Evolutionary conservation across 2,888 invertebrate genomes (phyloP).

Genomic region (Melikaiella ostensackeni): DNA sequence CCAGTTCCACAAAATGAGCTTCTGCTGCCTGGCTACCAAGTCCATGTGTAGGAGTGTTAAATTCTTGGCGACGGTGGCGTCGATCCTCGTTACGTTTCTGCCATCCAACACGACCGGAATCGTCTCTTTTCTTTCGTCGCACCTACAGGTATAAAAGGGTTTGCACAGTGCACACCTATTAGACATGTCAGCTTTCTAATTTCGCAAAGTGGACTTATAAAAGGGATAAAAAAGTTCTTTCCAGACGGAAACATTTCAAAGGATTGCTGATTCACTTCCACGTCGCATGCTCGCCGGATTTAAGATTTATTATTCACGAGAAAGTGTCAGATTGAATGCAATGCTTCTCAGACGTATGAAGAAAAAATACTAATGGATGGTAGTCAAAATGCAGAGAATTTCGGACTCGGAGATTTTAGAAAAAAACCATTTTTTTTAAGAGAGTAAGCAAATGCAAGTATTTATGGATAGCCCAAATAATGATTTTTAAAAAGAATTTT

Average conservation of each 20-base stretch:
- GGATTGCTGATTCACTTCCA: not conserved
- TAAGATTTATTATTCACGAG: too few relatives aligned
- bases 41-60: conserved; percentile 68
- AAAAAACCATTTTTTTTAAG: too few relatives aligned
- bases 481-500: too few relatives aligned
- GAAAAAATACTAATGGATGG: too few relatives aligned
- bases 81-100: conserved; percentile 81
- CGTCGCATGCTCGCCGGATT: too few relatives aligned
- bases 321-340: too few relatives aligned
- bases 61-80: conserved; percentile 84
- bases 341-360: too few relatives aligned
- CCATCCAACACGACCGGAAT: conserved; percentile 82
- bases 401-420: too few relatives aligned
- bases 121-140: conserved; percentile 67
- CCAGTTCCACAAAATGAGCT: conserved; percentile 76
- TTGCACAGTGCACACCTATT: not conserved
- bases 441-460: too few relatives aligned
- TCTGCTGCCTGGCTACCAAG: conserved; percentile 67
- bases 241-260: not conserved
- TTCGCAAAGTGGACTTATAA: conserved; percentile 8
- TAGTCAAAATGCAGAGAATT: too few relatives aligned
- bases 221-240: conserved; percentile 8
- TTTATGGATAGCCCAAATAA: too few relatives aligned
- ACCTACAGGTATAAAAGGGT: conserved; percentile 61
- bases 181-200: not conserved